Base-by-base conservation (phyloP, 2,113 vertebrate species). In the Falcunculus frontatus region DNA sequence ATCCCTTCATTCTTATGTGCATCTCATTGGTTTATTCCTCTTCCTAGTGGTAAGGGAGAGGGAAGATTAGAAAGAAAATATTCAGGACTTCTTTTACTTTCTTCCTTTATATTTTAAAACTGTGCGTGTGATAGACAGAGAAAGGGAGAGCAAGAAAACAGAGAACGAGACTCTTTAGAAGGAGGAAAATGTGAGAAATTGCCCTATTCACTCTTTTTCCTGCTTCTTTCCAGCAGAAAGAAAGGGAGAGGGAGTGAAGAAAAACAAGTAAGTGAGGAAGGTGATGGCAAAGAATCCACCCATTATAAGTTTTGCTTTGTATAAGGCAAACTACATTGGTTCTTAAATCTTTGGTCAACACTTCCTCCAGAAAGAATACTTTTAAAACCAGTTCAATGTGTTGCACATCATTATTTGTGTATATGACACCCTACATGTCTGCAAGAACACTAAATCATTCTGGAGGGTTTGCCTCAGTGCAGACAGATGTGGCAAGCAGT, bases 321-420 rank as follows among this genome's bases (percentile, higher is more conserved):
- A 26, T 7, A 46, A 47, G 12, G 17, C 13, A 79, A 79, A 52
- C 14, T 60, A 4, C 42, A 52, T 72, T 82, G 35, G 7, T 65
- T 62, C 14, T 55, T 47, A 19, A 35, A 41, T 57, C 69, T 87
- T 64, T 80, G 18, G 35, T 67, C 22, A 81, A 59, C 6, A 12
- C 32, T 73, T 77, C 13, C 18, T 44, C 6, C 11, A 7, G 20
- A 42, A 80, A 69, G 8, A 26, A 53, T 46, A 46, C 17, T 78
- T 92, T 55, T 26, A 70, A 84, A 80, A 78, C 3, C 29, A 59
- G 4, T 15, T 46, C 35, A 49, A 12, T 25, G 12, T 30, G 37
- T 69, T 75, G 35, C 0, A 1, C 10, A 11, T 25, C 0, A 0
- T 65, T 77, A 22, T 76, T 70, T 89, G 26, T 13, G 2, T 75